Percentiles rank a stretch among this genome's conserved stretches.
These are phyloP conservation scores for Centropus unirufus DNA, from an alignment of 2,113 vertebrate genomes.

Conservation along the genomic window DNA sequence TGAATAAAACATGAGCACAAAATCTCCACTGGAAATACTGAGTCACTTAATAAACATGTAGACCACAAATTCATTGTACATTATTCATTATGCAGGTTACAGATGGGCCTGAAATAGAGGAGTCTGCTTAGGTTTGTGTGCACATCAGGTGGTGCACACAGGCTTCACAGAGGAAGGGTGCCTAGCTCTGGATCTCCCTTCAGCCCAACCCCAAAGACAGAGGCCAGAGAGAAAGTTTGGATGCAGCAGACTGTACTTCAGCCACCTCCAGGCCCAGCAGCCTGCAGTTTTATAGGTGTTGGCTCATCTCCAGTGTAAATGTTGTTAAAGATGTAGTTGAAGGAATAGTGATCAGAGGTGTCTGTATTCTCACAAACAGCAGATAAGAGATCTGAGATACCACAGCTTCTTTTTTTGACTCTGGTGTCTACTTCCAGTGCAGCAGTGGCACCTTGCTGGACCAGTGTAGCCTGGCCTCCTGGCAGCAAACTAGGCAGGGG, in stretches of 20 bases:
- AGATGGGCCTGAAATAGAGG: constrained; percentile 1
- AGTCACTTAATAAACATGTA: constrained; percentile 65
- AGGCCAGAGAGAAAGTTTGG: not conserved
- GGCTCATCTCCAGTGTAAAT: not conserved
- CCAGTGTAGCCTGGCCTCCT: fast-evolving
- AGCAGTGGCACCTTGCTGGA: not conserved
- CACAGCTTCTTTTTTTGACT: not conserved
- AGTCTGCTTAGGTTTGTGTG: not conserved
- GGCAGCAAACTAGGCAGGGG: not conserved
- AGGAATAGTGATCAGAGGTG: not conserved
- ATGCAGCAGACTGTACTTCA: not conserved
- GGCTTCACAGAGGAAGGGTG: fast-evolving
- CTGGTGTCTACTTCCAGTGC: not conserved
- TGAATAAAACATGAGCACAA: constrained; percentile 60
- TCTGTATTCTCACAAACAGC: not conserved
- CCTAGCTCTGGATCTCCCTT: not conserved
- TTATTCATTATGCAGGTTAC: constrained; percentile 31
- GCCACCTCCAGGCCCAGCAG: not conserved
- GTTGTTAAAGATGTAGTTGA: not conserved
- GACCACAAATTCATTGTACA: constrained; percentile 28
- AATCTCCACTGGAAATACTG: constrained; percentile 60
- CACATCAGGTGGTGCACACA: not conserved
- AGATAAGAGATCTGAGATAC: not conserved
- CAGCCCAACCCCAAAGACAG: not conserved
- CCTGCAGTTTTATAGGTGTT: not conserved